These are phyloP conservation scores for Helleia helle DNA, from an alignment of 2,888 invertebrate genomes.

Conservation along the genomic window DNA sequence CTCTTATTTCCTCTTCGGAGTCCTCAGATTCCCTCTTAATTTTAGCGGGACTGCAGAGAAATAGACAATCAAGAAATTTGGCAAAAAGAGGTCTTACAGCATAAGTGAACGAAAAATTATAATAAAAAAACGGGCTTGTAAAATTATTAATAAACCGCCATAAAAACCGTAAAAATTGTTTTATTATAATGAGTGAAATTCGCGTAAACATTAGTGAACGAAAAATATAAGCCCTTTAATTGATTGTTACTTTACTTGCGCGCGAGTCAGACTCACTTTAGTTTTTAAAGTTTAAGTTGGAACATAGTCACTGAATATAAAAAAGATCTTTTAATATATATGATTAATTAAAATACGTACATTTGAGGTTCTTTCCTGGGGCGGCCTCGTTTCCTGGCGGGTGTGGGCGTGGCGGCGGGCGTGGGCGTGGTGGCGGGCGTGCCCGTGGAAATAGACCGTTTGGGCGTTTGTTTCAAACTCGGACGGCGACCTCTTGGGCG, in stretches of 20 bases:
- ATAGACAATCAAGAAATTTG: background rate
- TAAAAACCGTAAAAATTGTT: no score
- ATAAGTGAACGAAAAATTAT: no score
- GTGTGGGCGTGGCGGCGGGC: slow-evolving; percentile 15
- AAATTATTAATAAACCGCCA: no score
- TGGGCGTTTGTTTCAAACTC: slow-evolving; percentile 12
- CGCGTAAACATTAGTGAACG: no score
- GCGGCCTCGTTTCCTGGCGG: slow-evolving; percentile 42
- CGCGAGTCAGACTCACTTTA: no score
- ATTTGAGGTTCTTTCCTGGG: slow-evolving; percentile 43
- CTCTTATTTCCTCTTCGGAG: slow-evolving; percentile 12
- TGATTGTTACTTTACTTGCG: no score
- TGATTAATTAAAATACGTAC: slow-evolving; percentile 30
- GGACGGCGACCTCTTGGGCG: slow-evolving; percentile 14
- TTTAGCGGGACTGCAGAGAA: slow-evolving; percentile 36
- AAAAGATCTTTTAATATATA: no score
- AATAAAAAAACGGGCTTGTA: no score
- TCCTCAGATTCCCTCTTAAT: slow-evolving; percentile 25
- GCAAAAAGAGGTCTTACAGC: background rate
- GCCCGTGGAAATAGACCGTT: slow-evolving; percentile 8
- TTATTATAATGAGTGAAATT: no score
- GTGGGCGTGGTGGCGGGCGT: slow-evolving; percentile 14
- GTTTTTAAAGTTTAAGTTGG: no score
- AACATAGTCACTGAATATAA: no score
- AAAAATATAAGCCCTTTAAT: no score